Percentiles rank a stretch among this genome's conserved stretches.
Evolutionary conservation across 1,140 invertebrate genomes (phyloP).

Genomic region (Apis cerana): DNA sequence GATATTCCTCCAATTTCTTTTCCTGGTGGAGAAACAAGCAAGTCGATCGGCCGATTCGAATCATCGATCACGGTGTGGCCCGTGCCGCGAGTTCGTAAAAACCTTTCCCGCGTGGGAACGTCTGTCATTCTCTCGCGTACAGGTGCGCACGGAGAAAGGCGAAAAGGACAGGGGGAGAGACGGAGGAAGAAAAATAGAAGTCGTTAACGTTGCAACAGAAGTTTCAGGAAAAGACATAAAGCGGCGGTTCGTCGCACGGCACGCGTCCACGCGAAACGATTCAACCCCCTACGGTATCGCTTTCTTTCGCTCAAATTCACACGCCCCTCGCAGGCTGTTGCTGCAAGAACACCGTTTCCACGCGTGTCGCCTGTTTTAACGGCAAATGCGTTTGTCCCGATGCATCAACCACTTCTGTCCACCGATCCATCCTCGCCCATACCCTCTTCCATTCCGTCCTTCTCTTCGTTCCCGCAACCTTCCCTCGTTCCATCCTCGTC

Average conservation of each 20-base stretch:
- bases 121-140: slow-evolving; percentile 16
- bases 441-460: slow-evolving; percentile 15
- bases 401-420: slow-evolving; percentile 68
- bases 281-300: slow-evolving; percentile 19
- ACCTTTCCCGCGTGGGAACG: neutral
- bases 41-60: slow-evolving; percentile 8
- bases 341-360: slow-evolving; percentile 46
- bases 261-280: slow-evolving; percentile 12
- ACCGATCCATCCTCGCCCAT: slow-evolving; percentile 48
- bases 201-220: slow-evolving; percentile 17
- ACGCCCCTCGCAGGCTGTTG: slow-evolving; percentile 19
- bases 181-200: neutral
- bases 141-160: neutral
- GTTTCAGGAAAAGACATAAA: slow-evolving; percentile 30
- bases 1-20: neutral
- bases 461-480: neutral
- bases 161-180: neutral
- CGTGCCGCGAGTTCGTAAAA: slow-evolving; percentile 9
- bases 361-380: slow-evolving; percentile 67
- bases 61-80: slow-evolving; percentile 8
- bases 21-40: neutral
- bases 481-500: neutral
- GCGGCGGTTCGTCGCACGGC: neutral
- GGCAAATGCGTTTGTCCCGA: slow-evolving; percentile 72
- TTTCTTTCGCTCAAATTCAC: slow-evolving; percentile 47